Evolutionary conservation across 2,888 invertebrate genomes (phyloP).

Genomic region (Chymomyza procnemis): DNA sequence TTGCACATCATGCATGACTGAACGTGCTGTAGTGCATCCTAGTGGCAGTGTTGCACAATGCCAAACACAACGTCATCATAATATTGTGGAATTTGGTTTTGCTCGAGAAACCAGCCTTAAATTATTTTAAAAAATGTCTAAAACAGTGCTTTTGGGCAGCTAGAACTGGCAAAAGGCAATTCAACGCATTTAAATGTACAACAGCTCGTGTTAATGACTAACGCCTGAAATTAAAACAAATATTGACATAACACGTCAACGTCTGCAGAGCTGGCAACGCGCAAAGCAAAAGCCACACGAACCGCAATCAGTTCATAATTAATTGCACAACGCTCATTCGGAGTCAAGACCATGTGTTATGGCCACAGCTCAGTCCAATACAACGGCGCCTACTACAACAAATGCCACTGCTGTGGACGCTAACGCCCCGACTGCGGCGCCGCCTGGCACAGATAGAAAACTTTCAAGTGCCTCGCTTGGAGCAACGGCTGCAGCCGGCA

Average conservation of each 20-base stretch:
- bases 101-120: conserved; percentile 30
- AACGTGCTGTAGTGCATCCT: conserved; percentile 13
- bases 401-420: conserved; percentile 8
- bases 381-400: conserved; percentile 26
- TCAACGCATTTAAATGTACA: conserved; percentile 25
- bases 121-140: neutral
- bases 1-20: neutral
- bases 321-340: conserved; percentile 8
- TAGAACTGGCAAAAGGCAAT: neutral
- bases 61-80: conserved; percentile 46
- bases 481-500: neutral
- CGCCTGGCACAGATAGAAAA: conserved; percentile 39
- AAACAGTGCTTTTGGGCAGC: neutral
- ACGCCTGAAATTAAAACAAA: conserved; percentile 37
- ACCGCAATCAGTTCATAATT: conserved; percentile 4
- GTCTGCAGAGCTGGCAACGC: conserved; percentile 28
- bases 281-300: neutral
- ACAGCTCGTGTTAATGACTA: conserved; percentile 5
- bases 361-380: conserved; percentile 57
- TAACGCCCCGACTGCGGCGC: conserved; percentile 16
- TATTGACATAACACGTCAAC: conserved; percentile 70
- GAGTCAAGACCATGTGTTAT: conserved; percentile 56
- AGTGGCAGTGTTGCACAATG: neutral
- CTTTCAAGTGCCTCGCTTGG: conserved; percentile 31
- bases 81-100: conserved; percentile 50